Base-by-base conservation (phyloP, 1,140 invertebrate species). In the Caenorhabditis tropicalis region DNA sequence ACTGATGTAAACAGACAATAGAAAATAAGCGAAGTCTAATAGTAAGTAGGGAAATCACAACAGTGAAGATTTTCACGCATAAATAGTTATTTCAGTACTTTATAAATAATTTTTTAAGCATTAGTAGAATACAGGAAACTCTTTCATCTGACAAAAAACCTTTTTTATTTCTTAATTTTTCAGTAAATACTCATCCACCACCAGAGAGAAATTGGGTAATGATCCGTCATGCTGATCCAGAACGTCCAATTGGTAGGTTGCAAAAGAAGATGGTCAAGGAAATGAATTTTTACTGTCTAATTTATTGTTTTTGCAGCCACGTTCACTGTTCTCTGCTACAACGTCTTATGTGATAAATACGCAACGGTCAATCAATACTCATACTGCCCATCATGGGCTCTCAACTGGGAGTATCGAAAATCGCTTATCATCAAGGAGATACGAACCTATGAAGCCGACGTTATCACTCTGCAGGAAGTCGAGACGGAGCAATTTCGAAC, bases 241-340 rank as follows among this genome's bases (percentile, higher is more conserved):
- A 94, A 89, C 94, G 95, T 92, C 95, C 96, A 87, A 88, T 92
- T 89, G 92, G 92, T 92, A 83, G 70, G 81, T 49, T 43, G n/a
- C 51, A n/a, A 49, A 56, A 24, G 39, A 24, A 65, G 12, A 43
- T 12, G 12, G 33, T 48, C 36, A 70, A 56, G 51, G 60, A 53
- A 16, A 49, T 24, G 49, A 80, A 19, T 58, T 43, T 82, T 27
- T 46, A 16, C 79, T 51, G 56, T 46, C 12, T 70, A 43, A 39
- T 84, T 29, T 80, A 79, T n/a, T 87, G 1, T 43, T 79, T 27
- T 16, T 27, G 86, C 70, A 91, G 90, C 96, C 91, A 96, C 89
- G 4, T 91, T 99, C 93, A 98, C 97, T 79, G 96, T 99, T 85
- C 98, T 99, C 95, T 99, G 97, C 92, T 99, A 99, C 93, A 99